Base-by-base conservation (phyloP, 2,888 invertebrate genomes). In the Aquatica leii region DNA sequence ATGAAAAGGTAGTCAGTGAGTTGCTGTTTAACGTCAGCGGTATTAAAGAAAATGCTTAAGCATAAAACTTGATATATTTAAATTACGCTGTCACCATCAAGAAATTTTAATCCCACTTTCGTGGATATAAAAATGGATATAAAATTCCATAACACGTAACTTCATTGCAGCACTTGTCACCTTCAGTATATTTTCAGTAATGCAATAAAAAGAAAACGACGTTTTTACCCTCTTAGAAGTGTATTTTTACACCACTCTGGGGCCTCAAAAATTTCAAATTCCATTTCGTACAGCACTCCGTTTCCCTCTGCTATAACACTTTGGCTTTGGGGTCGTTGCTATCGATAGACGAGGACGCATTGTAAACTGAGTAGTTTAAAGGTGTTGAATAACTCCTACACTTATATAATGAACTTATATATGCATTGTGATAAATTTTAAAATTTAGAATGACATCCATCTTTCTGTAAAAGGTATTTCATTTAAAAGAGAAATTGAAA, bases 221-320 rank as follows among this genome's bases (percentile, higher is more conserved):
- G 76, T 77, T 77, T 74, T 76, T 77, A 78, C 78, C 78, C 77
- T 78, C 75, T 69, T 74, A 74, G 77, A 77, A 79, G 80, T 81
- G 80, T 82, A 81, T 81, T 81, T 82, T 82, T 82, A 82, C 81
- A 80, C 79, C 80, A 81, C 82, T 82, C 81, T 78, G 70, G 81
- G 80, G 81, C 76, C 78, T 73, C 77, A 74, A 78, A 79, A 82
- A 81, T 81, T 82, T 81, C 80, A 81, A 82, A 82, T 82, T 82
- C 82, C 81, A 82, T 82, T 81, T 81, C 78, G 75, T 74, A 71
- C 74, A 67, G 66, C 60, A 58, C 63, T 71, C 71, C 58, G 58
- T 71, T 64, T 66, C 72, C 75, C 71, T 64, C 58, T 67, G 66
- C 62, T 74, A 75, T 72, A 74, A 74, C 76, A 76, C 76, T 77